phyloP scores from a whole-genome alignment of 2,888 invertebrate genomes.

The Caradrina kadenii region DNA sequence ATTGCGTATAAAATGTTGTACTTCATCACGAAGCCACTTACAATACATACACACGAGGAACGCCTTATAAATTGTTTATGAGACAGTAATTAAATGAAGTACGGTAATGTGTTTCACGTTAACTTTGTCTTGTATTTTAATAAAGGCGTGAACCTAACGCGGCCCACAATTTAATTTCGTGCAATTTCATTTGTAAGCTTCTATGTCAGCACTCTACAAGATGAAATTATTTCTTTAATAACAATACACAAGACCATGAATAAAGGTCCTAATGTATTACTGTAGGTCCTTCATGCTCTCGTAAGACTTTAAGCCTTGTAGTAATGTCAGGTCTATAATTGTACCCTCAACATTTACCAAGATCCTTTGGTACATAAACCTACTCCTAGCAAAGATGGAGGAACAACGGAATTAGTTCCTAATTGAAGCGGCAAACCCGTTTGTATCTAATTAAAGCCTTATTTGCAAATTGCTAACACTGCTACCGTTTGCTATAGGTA shows the following conservation, averaged over 20 bases:
- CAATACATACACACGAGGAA: constrained; percentile 4
- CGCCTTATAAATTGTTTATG: constrained; percentile 38
- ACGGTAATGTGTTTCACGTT: constrained; percentile 16
- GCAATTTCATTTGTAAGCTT: constrained; percentile 45
- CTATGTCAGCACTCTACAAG: constrained; percentile 39
- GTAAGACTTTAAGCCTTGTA: constrained; percentile 12
- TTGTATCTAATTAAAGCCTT: constrained; percentile 71
- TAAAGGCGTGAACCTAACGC: constrained; percentile 26
- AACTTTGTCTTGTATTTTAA: constrained; percentile 34
- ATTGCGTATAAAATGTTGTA: not conserved
- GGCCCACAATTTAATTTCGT: constrained; percentile 48
- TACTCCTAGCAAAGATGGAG: constrained; percentile 33
- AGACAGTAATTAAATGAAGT: constrained; percentile 36
- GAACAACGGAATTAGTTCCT: constrained; percentile 63
- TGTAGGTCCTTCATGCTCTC: constrained; percentile 12
- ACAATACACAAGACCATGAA: constrained; percentile 10
- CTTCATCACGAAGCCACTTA: constrained; percentile 7
- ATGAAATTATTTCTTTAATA: constrained; percentile 53
- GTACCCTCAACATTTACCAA: constrained; percentile 26
- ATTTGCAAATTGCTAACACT: constrained; percentile 62
- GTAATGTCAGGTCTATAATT: constrained; percentile 25
- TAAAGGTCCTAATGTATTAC: constrained; percentile 17
- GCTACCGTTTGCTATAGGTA: constrained; percentile 19
- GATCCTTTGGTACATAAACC: constrained; percentile 26
- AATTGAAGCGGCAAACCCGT: constrained; percentile 66